These are phyloP conservation scores for Molossus molossus DNA, from an alignment of 2,797 vertebrate species.

Conservation along the genomic window DNA sequence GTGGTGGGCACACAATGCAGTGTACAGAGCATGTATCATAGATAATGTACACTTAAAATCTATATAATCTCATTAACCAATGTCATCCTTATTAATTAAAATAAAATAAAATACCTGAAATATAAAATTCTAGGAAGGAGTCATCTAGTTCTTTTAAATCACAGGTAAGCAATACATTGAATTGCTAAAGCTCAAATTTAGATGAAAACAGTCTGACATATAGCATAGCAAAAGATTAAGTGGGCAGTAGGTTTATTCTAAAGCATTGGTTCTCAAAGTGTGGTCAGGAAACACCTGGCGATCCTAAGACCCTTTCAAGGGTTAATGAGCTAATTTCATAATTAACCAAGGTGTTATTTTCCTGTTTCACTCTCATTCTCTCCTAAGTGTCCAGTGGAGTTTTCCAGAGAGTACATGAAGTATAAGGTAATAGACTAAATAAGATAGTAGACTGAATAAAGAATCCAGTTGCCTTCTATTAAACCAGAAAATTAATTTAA, in stretches of 20 bases:
- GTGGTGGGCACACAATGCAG: too few relatives aligned
- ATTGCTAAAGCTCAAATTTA: not conserved
- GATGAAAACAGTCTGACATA: not conserved
- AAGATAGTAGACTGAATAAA: not conserved
- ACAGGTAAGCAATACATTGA: not conserved
- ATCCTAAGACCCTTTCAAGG: not conserved
- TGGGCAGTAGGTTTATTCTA: not conserved
- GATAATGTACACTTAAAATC: too few relatives aligned
- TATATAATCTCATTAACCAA: too few relatives aligned
- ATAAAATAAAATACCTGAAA: not conserved
- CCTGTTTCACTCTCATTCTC: not conserved
- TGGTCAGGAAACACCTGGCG: not conserved
- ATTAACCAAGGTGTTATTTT: not conserved
- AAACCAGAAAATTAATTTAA: not conserved
- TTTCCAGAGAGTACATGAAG: not conserved
- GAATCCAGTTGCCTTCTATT: constrained; percentile 52
- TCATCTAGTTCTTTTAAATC: constrained; percentile 39
- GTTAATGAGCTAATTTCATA: not conserved
- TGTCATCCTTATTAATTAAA: too few relatives aligned
- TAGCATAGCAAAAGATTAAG: not conserved
- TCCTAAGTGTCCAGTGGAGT: not conserved
- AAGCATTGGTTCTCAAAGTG: not conserved
- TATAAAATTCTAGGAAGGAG: not conserved
- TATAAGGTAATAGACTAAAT: not conserved
- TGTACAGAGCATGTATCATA: too few relatives aligned